These are phyloP conservation scores for Chascanopsetta lugubris DNA, from an alignment of 2,113 vertebrate species.

Conservation along the genomic window DNA sequence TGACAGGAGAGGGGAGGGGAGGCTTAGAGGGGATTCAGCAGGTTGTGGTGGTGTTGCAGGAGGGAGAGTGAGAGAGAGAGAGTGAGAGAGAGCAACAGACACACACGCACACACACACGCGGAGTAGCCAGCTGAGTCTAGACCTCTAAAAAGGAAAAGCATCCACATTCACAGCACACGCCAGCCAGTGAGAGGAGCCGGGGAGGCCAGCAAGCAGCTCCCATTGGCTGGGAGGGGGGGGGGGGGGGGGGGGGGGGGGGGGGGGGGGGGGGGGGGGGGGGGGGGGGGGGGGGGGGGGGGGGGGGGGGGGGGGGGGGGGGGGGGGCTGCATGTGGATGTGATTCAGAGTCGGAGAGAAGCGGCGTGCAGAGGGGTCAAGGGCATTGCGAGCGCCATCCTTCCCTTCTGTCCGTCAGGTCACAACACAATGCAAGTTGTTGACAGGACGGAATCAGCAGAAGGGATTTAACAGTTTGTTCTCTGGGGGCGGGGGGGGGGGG, in stretches of 20 bases:
- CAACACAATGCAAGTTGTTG: not conserved
- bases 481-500: not conserved
- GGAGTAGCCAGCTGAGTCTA: constrained; percentile 57
- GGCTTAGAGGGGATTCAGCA: constrained; percentile 63
- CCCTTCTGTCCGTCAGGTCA: not conserved
- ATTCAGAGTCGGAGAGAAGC: constrained; percentile 50
- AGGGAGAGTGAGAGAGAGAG: constrained; percentile 24
- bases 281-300: not conserved
- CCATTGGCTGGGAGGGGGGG: constrained; percentile 50
- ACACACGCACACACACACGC: constrained; percentile 11
- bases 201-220: constrained; percentile 4
- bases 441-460: no score
- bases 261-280: no score
- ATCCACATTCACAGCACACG: constrained; percentile 58
- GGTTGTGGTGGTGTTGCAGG: constrained; percentile 70
- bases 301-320: not conserved
- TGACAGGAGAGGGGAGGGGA: constrained; percentile 47
- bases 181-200: constrained; percentile 57
- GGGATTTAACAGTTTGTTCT: not conserved
- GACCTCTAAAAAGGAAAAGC: constrained; percentile 74
- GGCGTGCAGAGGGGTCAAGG: constrained; percentile 73
- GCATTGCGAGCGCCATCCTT: constrained; percentile 50
- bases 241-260: no score
- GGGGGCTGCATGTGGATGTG: constrained; percentile 31
- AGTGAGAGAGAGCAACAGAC: constrained; percentile 7